phyloP scores from a whole-genome alignment of 92 coral and sea anemone genomes.

The Blastomussa wellsi region DNA sequence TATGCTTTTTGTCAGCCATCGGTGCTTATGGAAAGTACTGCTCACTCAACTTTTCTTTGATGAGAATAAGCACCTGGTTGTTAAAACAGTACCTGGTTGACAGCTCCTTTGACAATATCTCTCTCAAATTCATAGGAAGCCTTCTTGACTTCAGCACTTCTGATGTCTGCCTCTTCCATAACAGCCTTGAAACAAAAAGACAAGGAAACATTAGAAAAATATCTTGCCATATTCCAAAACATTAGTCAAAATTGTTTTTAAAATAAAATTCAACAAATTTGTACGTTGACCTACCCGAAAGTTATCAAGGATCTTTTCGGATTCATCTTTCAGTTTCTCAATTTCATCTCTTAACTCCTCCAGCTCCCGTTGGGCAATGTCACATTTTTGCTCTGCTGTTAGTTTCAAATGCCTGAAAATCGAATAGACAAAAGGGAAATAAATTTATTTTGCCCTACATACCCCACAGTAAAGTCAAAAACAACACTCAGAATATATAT shows the following conservation, averaged over 20 bases:
- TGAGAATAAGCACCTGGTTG: background rate
- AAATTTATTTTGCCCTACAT: background rate
- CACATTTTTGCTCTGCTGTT: constrained; percentile 98
- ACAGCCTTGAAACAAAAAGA: constrained; percentile 72
- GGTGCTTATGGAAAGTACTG: too few species aligned
- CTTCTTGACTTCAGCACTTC: constrained; percentile 94
- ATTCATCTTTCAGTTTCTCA: constrained; percentile 90
- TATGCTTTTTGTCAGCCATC: too few species aligned
- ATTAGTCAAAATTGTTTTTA: too few species aligned
- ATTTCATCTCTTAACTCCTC: constrained; percentile 97
- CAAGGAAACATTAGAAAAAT: background rate
- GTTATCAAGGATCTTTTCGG: constrained; percentile 94
- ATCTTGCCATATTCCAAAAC: too few species aligned
- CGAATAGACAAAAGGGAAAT: background rate
- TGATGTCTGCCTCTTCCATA: constrained; percentile 99
- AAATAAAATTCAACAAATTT: background rate
- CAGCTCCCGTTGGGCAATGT: constrained; percentile 96
- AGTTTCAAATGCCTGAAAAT: constrained; percentile 82
- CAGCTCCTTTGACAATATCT: constrained; percentile 96
- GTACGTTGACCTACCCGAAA: constrained; percentile 67
- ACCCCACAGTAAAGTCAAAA: background rate
- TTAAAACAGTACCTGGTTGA: constrained; percentile 71
- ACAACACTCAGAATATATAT: too few species aligned
- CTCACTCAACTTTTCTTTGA: too few species aligned
- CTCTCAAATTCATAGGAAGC: constrained; percentile 95